Conservation (phyloP, 2,888 invertebrate genomes). For the Thera britannica region DNA sequence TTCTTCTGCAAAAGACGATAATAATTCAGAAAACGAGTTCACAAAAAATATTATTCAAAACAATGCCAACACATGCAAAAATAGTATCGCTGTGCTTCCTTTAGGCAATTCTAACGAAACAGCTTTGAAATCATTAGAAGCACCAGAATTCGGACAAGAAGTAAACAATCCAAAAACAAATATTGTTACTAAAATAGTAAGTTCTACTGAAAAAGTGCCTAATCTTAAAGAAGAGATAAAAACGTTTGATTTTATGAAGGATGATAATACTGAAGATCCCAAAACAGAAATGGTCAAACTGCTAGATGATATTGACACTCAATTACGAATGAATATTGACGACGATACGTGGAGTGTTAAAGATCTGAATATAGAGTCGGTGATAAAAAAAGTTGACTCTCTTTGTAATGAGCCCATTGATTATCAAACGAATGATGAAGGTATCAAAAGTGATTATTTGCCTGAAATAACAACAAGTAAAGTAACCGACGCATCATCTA, state of each 20-base stretch:
- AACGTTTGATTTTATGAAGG: slow-evolving; percentile 31
- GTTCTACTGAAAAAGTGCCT: slow-evolving; percentile 26
- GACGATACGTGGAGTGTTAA: slow-evolving; percentile 92
- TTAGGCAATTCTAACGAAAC: slow-evolving; percentile 8
- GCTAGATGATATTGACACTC: slow-evolving; percentile 46
- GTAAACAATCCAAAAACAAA: slow-evolving; percentile 17
- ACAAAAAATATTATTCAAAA: slow-evolving; percentile 17
- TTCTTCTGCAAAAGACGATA: slow-evolving; percentile 17
- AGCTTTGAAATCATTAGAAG: slow-evolving; percentile 14
- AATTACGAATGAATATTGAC: slow-evolving; percentile 83
- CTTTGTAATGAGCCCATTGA: slow-evolving; percentile 80
- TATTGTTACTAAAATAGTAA: slow-evolving; percentile 16
- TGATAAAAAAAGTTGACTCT: slow-evolving; percentile 91
- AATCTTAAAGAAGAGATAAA: slow-evolving; percentile 28
- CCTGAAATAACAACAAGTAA: slow-evolving; percentile 24
- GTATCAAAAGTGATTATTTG: slow-evolving; percentile 34
- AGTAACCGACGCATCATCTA: slow-evolving; percentile 22
- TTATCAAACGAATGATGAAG: slow-evolving; percentile 43
- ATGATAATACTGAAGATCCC: slow-evolving; percentile 20
- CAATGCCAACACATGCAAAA: slow-evolving; percentile 12
- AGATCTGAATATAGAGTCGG: slow-evolving; percentile 92
- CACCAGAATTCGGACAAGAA: slow-evolving; percentile 20
- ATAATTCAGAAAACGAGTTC: not conserved
- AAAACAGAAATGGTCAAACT: slow-evolving; percentile 22
- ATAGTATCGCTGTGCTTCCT: slow-evolving; percentile 11